Conservation (phyloP, 2,797 vertebrate species). For the Sciurus carolinensis region DNA sequence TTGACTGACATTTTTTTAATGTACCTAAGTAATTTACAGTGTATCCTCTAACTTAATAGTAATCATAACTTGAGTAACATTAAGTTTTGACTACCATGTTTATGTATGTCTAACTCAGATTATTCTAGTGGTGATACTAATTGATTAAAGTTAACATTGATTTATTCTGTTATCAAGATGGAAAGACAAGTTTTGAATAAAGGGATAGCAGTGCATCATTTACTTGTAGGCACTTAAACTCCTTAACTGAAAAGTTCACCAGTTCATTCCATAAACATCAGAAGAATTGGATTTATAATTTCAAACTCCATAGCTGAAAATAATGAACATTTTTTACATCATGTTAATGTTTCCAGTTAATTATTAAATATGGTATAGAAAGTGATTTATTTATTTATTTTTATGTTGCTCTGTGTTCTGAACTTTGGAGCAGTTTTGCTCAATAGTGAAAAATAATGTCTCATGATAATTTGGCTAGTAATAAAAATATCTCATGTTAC, state of each 20-base stretch:
- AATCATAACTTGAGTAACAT: background rate
- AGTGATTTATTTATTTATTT: constrained; percentile 34
- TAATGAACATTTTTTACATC: background rate
- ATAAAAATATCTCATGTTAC: constrained; percentile 17
- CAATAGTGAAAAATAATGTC: constrained; percentile 12
- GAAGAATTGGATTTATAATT: constrained; percentile 49
- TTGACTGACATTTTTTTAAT: constrained; percentile 9
- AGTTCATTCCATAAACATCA: background rate
- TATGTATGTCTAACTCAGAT: background rate
- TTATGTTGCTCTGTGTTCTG: background rate
- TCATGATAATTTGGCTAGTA: constrained; percentile 4
- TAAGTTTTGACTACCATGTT: background rate
- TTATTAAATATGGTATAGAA: background rate
- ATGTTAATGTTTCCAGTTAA: constrained; percentile 6
- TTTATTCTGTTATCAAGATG: constrained; percentile 14
- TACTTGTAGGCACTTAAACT: background rate
- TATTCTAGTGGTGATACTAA: constrained; percentile 15
- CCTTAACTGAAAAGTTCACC: background rate
- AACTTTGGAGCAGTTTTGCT: constrained; percentile 50
- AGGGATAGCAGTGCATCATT: constrained; percentile 19
- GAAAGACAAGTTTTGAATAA: constrained; percentile 45
- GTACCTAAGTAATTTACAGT: background rate
- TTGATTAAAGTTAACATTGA: constrained; percentile 9
- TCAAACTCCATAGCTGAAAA: background rate
- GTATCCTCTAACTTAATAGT: constrained; percentile 14